Percentiles rank a stretch among this genome's conserved stretches.
Evolutionary conservation across 2,797 vertebrate species (phyloP).

Genomic region (Synaphobranchus kaupii): DNA sequence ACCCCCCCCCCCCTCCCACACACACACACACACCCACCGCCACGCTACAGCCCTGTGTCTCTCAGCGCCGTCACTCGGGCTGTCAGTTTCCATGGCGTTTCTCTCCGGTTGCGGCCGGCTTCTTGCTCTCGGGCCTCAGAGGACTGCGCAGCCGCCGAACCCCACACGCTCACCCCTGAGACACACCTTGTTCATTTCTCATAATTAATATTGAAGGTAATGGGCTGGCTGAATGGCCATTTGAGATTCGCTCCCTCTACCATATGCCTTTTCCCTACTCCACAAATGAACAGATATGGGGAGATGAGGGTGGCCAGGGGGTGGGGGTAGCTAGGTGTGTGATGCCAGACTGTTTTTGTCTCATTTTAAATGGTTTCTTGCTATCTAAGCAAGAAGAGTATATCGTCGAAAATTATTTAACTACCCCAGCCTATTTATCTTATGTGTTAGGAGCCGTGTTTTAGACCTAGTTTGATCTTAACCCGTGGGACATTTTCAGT

Average conservation of each 20-base stretch:
- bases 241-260: conserved; percentile 36
- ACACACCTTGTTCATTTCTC: conserved; percentile 50
- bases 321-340: background rate
- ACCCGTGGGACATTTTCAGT: background rate
- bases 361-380: background rate
- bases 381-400: background rate
- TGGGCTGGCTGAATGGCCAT: conserved; percentile 47
- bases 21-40: too few species aligned
- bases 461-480: background rate
- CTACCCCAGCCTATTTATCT: background rate
- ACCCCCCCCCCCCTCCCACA: background rate
- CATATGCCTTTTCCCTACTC: conserved; percentile 21
- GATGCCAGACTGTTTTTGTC: background rate
- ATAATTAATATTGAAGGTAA: conserved; percentile 56
- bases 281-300: conserved; percentile 46
- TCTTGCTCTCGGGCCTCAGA: conserved; percentile 9
- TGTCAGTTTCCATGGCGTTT: conserved; percentile 20
- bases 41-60: conserved; percentile 7
- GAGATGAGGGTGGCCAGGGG: conserved; percentile 34
- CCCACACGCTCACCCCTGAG: conserved; percentile 36
- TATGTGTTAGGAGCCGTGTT: background rate
- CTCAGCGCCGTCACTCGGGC: background rate
- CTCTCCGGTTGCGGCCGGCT: conserved; percentile 20
- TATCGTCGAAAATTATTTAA: background rate
- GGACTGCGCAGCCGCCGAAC: conserved; percentile 33